These are phyloP conservation scores for Neodiprion fabricii DNA, from an alignment of 1,140 invertebrate species.

Conservation along the genomic window DNA sequence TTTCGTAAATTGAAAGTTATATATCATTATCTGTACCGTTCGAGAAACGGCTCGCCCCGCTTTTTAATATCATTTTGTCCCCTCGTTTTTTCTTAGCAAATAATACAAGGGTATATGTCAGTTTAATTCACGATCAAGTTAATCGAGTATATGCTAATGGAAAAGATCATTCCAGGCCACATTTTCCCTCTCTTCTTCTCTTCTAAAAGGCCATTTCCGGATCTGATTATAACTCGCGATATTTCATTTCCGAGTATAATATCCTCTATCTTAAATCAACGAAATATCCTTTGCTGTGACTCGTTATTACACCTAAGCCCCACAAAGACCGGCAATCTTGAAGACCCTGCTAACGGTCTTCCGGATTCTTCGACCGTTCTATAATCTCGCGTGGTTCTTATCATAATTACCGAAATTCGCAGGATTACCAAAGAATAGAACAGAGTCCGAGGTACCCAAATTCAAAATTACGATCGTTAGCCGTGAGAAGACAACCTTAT, in stretches of 20 bases:
- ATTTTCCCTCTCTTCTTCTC: neutral
- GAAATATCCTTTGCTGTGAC: neutral
- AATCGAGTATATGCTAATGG: constrained; percentile 3
- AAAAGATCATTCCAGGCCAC: neutral
- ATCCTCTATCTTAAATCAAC: neutral
- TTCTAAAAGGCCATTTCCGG: neutral
- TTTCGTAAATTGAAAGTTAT: too few relatives aligned
- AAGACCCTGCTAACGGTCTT: neutral
- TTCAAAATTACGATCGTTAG: neutral
- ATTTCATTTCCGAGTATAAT: neutral
- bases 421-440: too few relatives aligned
- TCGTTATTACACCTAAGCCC: neutral
- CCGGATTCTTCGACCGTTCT: neutral
- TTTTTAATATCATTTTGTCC: too few relatives aligned
- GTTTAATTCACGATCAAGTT: neutral
- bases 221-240: constrained; percentile 3
- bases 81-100: too few relatives aligned
- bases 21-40: too few relatives aligned
- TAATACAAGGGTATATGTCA: neutral
- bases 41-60: too few relatives aligned
- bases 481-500: neutral
- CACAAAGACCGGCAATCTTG: neutral
- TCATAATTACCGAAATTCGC: too few relatives aligned
- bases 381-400: too few relatives aligned
- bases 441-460: too few relatives aligned